A percentile compares a stretch with the other conserved stretches of the same genome.
Evolutionary conservation across 2,113 vertebrate species (phyloP).

Genomic region (Plecotus auritus): DNA sequence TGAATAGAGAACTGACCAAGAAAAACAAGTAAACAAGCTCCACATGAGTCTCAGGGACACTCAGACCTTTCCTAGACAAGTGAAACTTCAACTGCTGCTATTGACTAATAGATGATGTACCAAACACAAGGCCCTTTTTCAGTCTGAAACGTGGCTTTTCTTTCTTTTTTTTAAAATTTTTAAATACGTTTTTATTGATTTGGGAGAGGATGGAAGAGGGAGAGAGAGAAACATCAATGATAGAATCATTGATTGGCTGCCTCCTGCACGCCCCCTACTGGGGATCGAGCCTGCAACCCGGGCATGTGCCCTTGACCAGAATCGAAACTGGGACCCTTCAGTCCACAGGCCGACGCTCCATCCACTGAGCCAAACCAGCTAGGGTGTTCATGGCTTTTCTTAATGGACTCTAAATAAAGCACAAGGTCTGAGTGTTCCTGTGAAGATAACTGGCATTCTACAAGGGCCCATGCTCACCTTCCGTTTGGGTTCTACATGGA

Average conservation of each 20-base stretch:
- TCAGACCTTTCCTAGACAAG: neutral
- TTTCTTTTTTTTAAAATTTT: neutral
- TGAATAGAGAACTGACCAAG: neutral
- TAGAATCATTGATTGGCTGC: too few relatives aligned
- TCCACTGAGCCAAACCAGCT: too few relatives aligned
- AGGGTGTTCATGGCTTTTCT: neutral
- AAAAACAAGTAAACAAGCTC: neutral
- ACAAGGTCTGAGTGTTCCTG: neutral
- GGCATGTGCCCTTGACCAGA: too few relatives aligned
- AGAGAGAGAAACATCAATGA: too few relatives aligned
- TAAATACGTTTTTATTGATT: too few relatives aligned
- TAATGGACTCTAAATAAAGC: neutral
- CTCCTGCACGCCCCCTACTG: too few relatives aligned
- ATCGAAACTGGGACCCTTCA: too few relatives aligned
- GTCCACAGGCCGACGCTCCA: too few relatives aligned
- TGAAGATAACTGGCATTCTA: neutral
- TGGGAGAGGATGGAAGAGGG: too few relatives aligned
- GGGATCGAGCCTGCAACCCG: too few relatives aligned
- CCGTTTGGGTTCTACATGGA: slow-evolving; percentile 96
- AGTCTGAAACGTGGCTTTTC: neutral
- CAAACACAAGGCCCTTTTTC: neutral
- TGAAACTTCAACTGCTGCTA: neutral
- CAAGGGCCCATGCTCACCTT: slow-evolving; percentile 82
- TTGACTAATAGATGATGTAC: neutral
- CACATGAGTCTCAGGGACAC: neutral